Percentiles rank a stretch among this genome's conserved stretches.
These are phyloP conservation scores for Hemicentrotus pulcherrimus DNA, from an alignment of 35 echinoderm and acorn worm species.

Conservation along the genomic window DNA sequence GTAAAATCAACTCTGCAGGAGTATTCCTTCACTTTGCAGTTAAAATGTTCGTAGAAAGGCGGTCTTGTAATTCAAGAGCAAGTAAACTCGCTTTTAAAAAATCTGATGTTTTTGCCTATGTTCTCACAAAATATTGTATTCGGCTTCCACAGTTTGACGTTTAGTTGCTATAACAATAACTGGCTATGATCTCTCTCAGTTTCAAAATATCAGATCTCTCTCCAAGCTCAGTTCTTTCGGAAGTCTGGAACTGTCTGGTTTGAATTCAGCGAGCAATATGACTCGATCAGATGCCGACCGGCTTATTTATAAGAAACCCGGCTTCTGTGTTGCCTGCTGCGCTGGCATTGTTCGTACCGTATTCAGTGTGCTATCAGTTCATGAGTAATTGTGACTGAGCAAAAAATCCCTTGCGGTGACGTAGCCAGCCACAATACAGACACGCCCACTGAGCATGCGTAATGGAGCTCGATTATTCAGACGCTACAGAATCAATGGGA, in stretches of 20 bases:
- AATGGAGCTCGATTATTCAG: neutral
- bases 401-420: neutral
- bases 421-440: neutral
- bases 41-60: neutral
- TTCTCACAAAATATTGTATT: neutral
- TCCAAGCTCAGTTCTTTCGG: neutral
- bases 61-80: neutral
- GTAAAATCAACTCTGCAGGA: neutral
- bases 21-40: neutral
- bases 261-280: neutral
- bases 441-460: slow-evolving; percentile 5
- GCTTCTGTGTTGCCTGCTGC: neutral
- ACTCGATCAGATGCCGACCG: neutral
- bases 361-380: neutral
- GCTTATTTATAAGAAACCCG: neutral
- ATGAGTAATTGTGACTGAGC: neutral
- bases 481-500: neutral
- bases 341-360: neutral
- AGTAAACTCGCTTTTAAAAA: neutral
- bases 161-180: neutral
- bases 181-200: neutral
- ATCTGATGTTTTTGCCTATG: neutral
- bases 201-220: neutral
- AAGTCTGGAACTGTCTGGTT: neutral
- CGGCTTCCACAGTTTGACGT: neutral